Base-by-base conservation (phyloP, 2,888 invertebrate species). In the Drosophila mimica region DNA sequence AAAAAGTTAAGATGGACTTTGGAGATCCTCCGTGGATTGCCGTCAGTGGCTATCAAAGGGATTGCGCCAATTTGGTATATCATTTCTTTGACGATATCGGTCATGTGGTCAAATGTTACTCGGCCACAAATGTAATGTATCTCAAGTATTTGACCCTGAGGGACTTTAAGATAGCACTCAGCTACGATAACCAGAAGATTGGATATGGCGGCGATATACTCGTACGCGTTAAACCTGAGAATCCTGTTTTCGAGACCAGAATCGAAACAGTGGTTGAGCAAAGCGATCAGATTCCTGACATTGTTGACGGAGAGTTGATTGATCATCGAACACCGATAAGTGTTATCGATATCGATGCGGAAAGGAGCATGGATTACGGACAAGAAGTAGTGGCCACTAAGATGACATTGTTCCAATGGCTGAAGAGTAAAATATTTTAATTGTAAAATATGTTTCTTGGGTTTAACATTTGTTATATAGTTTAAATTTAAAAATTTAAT, bases 141-240 rank as follows among this genome's bases (percentile, higher is more conserved):
- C 28, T 84, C 2, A 83, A 65, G 70, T 84, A 88, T 48, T 48
- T 20, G 1, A 61, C 40, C 8, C 4, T 13, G 3, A 30, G 38
- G 31, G 89, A 89, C 17, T 68, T 52, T 48, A 56, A 72, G 46
- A 59, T 75, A 2, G 84, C 84, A 0, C 46, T 89, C 13, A 83
- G 82, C 31, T 85, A 86, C 40, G 58, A 85, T 52, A 57, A 51
- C 2, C 89, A 86, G 25, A 76, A n/a, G 40, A 70, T 86, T 13
- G 84, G 87, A 33, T 85, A 85, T 48, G 84, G 65, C 5, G 83
- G 71, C 2, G 89, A 86, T 46, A 86, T 89, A 9, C 49, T 38
- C 1, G 84, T 85, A 0, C 51, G 65, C 0, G 81, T 84, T 0
- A 71, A 68, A 34, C 57, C 51, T 0, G 69, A 74, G 40, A 69